Evolutionary conservation across 2,797 vertebrate genomes (phyloP), one percentile per base, ranked within the genome.

Genomic region (Peromyscus eremicus): DNA sequence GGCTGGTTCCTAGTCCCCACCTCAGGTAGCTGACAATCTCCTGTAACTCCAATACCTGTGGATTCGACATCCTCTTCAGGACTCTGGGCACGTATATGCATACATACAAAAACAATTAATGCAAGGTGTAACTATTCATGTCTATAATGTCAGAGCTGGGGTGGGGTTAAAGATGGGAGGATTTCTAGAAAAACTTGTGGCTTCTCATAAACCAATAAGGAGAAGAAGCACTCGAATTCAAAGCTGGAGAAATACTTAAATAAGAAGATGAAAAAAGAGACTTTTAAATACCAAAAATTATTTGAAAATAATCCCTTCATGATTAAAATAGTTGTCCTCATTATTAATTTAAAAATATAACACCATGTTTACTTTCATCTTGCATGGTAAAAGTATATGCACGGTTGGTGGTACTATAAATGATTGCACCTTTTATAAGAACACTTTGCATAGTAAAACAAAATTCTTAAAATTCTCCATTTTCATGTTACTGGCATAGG

Each of bases 301-400:
- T 10, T 46, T 55, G 27, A 95, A 97, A 95, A 91, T 40, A 68
- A 64, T 64, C 79, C 25, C 43, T 19, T 92, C 27, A 11, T 68
- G 6, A 43, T 32, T 55, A 13, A 87, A 88, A 95, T 73, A 85
- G 81, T 73, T 81, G 75, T 81, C 17, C 87, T 96, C 32, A 92
- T 81, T 84, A 40, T 68, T 46, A 83, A 88, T 89, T 96, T 85
- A 81, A 29, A 88, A 71, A 85, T 79, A 93, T 57, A 52, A 88
- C 91, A 80, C 80, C 12, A 84, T 27, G 7, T 80, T 91, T 68
- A 16, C 66, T 94, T 79, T 62, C 12, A 71, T 70, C 82, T 29
- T 62, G 23, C 70, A 71, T 60, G 21, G 14, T 91, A 70, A 87
- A 25, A 2, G 14, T 70, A 92, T 27, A 91, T 1, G 77, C 40